Base-by-base conservation (phyloP, 1,140 invertebrate genomes). In the Glossosoma conforme region DNA sequence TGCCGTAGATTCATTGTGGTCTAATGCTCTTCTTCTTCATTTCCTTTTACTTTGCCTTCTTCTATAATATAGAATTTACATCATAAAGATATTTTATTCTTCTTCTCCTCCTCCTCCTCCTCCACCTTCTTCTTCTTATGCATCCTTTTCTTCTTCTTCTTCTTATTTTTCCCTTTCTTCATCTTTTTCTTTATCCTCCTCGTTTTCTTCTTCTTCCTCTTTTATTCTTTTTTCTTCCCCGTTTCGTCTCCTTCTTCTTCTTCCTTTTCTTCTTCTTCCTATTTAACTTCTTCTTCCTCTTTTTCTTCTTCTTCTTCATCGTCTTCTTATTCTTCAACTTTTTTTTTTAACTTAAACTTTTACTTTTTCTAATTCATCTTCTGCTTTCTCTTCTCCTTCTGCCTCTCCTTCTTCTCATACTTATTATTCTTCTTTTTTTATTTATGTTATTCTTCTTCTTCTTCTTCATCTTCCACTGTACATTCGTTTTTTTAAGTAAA, bases 51-150 rank as follows among this genome's bases (percentile, higher is more conserved):
- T 28, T 28, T n/a, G n/a, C 25, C n/a, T n/a, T n/a, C 25, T n/a
- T n/a, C n/a, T n/a, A n/a, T n/a, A 28, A 6, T 28, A n/a, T 6
- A 28, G 25, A 6, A 28, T 28, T 28, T n/a, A 28, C 25, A 6
- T n/a, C n/a, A n/a, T n/a, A n/a, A n/a, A 28, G 25, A 28, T 28
- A 28, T 8, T 28, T 28, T 28, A 6, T 28, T n/a, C 25, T 28
- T n/a, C 25, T 74, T 79, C 52, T 69, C 79, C 13, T 71, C 72
- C 15, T 75, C 74, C 52, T 60, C 59, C 43, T 53, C 62, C 25
- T 28, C 25, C 25, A 8, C 25, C 25, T n/a, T n/a, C 25, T 28
- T n/a, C 25, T 28, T n/a, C n/a, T n/a, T n/a, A n/a, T n/a, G n/a
- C n/a, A n/a, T n/a, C 25, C 25, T 28, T 28, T n/a, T 28, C 25